Conservation (phyloP, 2,888 invertebrate species). For the Limnephilus rhombicus region DNA sequence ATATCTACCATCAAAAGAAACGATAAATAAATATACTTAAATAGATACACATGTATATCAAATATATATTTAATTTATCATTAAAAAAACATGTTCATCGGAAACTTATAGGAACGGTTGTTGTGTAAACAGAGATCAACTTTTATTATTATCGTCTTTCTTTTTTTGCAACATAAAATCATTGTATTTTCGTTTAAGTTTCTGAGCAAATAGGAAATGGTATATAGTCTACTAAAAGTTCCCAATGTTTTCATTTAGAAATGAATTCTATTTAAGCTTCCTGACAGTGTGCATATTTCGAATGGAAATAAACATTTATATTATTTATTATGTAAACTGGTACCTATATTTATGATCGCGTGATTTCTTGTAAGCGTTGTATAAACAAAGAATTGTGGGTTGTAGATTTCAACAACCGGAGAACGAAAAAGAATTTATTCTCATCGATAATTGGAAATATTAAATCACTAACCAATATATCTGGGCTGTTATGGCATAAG, state of each 20-base stretch:
- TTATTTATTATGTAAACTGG: slow-evolving; percentile 8
- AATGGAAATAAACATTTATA: slow-evolving; percentile 11
- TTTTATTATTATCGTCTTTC: neutral
- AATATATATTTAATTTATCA: neutral
- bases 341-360: slow-evolving; percentile 7
- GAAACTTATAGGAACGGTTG: neutral
- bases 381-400: slow-evolving; percentile 6
- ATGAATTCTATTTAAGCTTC: neutral
- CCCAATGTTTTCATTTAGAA: neutral
- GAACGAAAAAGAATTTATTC: neutral
- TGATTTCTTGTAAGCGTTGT: slow-evolving; percentile 5
- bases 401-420: neutral
- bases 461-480: too few species aligned
- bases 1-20: too few species aligned
- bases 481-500: neutral
- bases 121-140: neutral
- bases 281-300: slow-evolving; percentile 4
- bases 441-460: neutral
- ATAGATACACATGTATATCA: too few species aligned
- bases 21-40: too few species aligned
- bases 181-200: neutral
- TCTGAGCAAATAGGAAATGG: neutral
- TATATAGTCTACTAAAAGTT: neutral
- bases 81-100: neutral
- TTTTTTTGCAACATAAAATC: neutral